Evolutionary conservation across 2,797 vertebrate genomes (phyloP).

Genomic region (Syndactyla subalaris): DNA sequence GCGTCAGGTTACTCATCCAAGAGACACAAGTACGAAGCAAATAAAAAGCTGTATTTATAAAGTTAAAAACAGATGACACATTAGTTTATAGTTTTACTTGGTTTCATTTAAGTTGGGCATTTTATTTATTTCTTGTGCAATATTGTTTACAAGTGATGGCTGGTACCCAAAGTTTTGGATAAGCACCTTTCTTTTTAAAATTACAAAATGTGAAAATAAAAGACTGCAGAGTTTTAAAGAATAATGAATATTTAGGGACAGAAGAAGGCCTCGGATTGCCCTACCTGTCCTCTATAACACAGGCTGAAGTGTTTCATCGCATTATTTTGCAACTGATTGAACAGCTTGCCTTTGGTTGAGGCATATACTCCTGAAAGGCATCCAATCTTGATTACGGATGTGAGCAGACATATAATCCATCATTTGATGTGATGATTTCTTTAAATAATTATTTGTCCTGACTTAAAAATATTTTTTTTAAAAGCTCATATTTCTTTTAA

Average conservation of each 20-base stretch:
- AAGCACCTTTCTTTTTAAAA: not conserved
- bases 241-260: not conserved
- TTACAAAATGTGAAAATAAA: not conserved
- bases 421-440: not conserved
- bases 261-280: not conserved
- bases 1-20: fast-evolving
- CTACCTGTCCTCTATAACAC: not conserved
- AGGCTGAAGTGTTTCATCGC: not conserved
- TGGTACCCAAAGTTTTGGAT: not conserved
- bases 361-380: not conserved
- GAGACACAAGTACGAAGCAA: not conserved
- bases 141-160: not conserved
- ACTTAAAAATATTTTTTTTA: not conserved
- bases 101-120: not conserved
- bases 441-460: not conserved
- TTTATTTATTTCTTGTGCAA: not conserved
- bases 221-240: not conserved
- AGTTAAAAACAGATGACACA: not conserved
- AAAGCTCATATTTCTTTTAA: not conserved
- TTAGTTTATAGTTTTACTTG: not conserved
- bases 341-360: not conserved
- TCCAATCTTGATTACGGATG: not conserved
- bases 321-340: not conserved
- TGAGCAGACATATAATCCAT: not conserved
- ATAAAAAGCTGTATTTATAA: not conserved